Base-by-base conservation (phyloP, 2,113 vertebrate genomes). In the Oreotragus oreotragus region DNA sequence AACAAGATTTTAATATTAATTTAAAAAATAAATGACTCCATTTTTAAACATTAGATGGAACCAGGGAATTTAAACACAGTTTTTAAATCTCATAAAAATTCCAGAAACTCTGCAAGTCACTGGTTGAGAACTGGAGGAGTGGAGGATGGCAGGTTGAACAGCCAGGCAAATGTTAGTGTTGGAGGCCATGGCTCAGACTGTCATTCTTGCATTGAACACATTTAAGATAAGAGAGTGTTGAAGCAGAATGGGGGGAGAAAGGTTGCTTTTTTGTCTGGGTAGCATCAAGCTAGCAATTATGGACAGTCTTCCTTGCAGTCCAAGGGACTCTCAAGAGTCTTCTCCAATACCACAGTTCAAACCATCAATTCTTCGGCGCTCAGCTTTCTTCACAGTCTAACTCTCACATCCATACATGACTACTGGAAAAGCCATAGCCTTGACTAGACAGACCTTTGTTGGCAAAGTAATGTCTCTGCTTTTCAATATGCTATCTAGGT, bases 1-100 rank as follows among this genome's bases (percentile, higher is more conserved):
- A 96, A 85, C 7, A 93, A 96, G 45, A 85, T 85, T 96, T 94
- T 96, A 95, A 58, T 91, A 90, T 85, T 80, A 96, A 90, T 77
- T 97, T 51, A 0, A 81, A 89, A 91, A 91, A 91, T 43, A 91
- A 95, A 84, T 70, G 73, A 76, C 51, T 58, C n/a, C 45, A 92
- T 36, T 90, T 92, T 83, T 77, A 92, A 25, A 51, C 16, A 30
- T 47, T 55, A 55, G 5, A 70, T 60, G 11, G 39, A 91, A 51
- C 30, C 8, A 85, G 58, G n/a, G 27, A 57, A 95, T 80, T 84
- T 73, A 93, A 95, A 47, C 76, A 91, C 12, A 64, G 58, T 64
- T 91, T 19, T 70, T 70, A 70, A 70, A 53, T 58, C 12, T 91
- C 39, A 85, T 85, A 89, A 95, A 91, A 93, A 70, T 91, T 88